Conservation (phyloP, 2,113 vertebrate species). For the Festucalex cinctus region DNA sequence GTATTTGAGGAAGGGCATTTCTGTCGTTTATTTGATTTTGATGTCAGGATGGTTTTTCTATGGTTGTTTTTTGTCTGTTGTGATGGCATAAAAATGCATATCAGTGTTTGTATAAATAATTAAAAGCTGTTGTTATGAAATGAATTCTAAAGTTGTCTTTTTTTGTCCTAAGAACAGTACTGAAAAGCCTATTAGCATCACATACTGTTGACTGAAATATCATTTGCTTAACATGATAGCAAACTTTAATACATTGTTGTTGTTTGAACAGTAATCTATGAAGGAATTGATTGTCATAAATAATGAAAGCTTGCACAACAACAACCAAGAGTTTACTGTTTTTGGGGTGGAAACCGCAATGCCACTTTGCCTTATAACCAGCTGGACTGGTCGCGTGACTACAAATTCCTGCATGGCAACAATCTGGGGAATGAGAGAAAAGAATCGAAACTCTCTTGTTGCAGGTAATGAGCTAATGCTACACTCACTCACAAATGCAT, state of each 20-base stretch:
- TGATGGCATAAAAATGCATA: slow-evolving; percentile 26
- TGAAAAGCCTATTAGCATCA: not conserved
- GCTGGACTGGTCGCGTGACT: not conserved
- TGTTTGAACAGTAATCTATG: no score
- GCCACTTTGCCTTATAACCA: not conserved
- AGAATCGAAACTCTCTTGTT: not conserved
- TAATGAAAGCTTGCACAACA: no score
- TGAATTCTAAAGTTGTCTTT: not conserved
- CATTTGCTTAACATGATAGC: not conserved
- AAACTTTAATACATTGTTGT: no score
- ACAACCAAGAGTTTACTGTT: not conserved
- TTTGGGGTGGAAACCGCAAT: not conserved
- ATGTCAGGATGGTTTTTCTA: slow-evolving; percentile 15
- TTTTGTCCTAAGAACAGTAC: not conserved
- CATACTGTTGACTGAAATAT: not conserved
- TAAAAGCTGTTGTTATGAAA: slow-evolving; percentile 9
- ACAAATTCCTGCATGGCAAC: not conserved
- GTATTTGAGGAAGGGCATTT: slow-evolving; percentile 15
- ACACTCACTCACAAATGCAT: not conserved
- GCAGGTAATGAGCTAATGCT: not conserved
- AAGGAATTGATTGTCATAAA: no score
- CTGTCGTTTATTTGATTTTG: slow-evolving; percentile 12
- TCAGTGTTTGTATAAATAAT: slow-evolving; percentile 44
- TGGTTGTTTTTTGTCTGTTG: slow-evolving; percentile 31
- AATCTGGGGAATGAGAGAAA: not conserved